phyloP scores from a whole-genome alignment of 2,888 invertebrate species.

The Cancer borealis region DNA sequence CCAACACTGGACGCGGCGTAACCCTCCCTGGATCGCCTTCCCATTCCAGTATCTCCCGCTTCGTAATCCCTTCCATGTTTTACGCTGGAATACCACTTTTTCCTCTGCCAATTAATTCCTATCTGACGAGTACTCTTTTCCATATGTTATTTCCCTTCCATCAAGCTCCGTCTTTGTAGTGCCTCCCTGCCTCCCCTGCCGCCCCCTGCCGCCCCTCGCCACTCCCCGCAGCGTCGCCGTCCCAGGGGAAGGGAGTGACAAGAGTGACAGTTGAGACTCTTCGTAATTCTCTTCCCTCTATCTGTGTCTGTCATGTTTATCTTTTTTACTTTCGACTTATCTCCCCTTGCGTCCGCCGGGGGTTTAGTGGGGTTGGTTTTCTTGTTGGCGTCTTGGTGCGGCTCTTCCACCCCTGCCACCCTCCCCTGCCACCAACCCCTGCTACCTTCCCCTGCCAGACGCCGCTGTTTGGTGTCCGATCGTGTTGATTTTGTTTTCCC shows the following conservation, averaged over 20 bases:
- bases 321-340: conserved; percentile 1
- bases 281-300: conserved; percentile 33
- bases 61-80: not conserved
- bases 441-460: not conserved
- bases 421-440: too few relatives aligned
- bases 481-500: conserved; percentile 1
- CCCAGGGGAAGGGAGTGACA: not conserved
- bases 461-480: not conserved
- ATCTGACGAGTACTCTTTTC: not conserved
- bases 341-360: not conserved
- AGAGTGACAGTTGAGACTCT: not conserved
- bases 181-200: not conserved
- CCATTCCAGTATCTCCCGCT: not conserved
- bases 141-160: not conserved
- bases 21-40: not conserved
- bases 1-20: not conserved
- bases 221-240: not conserved
- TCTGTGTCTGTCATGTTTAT: conserved; percentile 37
- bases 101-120: not conserved
- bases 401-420: not conserved
- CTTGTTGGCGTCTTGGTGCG: not conserved
- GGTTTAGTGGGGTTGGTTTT: not conserved
- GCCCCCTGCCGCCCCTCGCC: not conserved
- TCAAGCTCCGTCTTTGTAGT: not conserved
- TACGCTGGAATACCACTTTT: not conserved